These are phyloP conservation scores for Rhynchophorus ferrugineus DNA, from an alignment of 1,140 invertebrate genomes.

Conservation along the genomic window DNA sequence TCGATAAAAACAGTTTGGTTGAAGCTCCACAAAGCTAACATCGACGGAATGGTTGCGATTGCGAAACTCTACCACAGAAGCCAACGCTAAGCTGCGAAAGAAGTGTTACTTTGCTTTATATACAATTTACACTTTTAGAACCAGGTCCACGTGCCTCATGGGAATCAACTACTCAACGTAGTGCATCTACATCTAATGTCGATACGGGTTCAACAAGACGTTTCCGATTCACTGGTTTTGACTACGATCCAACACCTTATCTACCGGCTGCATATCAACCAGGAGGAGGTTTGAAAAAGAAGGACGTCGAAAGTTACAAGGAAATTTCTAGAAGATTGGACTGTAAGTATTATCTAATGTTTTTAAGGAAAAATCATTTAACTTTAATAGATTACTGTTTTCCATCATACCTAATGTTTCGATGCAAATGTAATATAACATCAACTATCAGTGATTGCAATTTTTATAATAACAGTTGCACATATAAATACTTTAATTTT, in stretches of 20 bases:
- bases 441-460: not conserved
- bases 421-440: not conserved
- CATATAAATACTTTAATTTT: not conserved
- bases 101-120: no score
- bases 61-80: no score
- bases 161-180: slow-evolving; percentile 28
- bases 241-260: slow-evolving; percentile 26
- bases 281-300: slow-evolving; percentile 23
- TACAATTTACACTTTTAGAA: no score
- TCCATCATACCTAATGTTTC: no score
- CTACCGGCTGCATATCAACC: slow-evolving; percentile 22
- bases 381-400: not conserved
- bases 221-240: slow-evolving; percentile 21
- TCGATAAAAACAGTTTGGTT: no score
- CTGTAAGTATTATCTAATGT: slow-evolving; percentile 28
- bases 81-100: no score
- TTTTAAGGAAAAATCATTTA: no score
- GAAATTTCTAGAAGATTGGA: slow-evolving; percentile 38
- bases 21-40: no score
- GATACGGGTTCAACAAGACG: slow-evolving; percentile 17
- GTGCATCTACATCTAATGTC: not conserved
- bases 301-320: slow-evolving; percentile 36
- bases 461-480: not conserved
- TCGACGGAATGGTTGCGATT: no score
- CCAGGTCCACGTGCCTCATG: slow-evolving; percentile 27